phyloP scores from a whole-genome alignment of 2,797 vertebrate genomes.

The Ctenopoma kingsleyae region DNA sequence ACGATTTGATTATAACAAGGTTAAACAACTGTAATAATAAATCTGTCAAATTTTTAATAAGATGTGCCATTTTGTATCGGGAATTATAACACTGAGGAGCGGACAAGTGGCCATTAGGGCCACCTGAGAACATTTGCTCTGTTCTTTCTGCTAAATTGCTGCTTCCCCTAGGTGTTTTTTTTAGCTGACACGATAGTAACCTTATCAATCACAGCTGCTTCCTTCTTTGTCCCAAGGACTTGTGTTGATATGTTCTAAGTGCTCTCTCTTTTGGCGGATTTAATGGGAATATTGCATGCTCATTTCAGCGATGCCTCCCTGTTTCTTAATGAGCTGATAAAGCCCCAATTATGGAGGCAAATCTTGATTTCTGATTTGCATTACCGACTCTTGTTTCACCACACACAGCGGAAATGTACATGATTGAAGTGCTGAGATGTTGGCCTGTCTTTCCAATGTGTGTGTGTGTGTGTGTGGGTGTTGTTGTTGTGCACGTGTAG shows the following conservation, averaged over 20 bases:
- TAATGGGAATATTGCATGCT: slow-evolving; percentile 72
- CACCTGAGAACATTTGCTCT: slow-evolving; percentile 66
- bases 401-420: slow-evolving; percentile 66
- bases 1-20: slow-evolving; percentile 78
- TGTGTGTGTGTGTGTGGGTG: slow-evolving; percentile 15
- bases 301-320: slow-evolving; percentile 70
- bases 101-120: slow-evolving; percentile 63
- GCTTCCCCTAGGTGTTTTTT: slow-evolving; percentile 59
- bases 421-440: slow-evolving; percentile 67
- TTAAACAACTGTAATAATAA: slow-evolving; percentile 82
- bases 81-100: slow-evolving; percentile 59
- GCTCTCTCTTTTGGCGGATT: slow-evolving; percentile 62
- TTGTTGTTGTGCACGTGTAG: slow-evolving; percentile 42
- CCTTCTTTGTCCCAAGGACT: slow-evolving; percentile 68
- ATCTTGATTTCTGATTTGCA: slow-evolving; percentile 78
- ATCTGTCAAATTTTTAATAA: slow-evolving; percentile 78
- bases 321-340: slow-evolving; percentile 81
- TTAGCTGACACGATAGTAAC: slow-evolving; percentile 74
- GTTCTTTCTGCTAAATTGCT: slow-evolving; percentile 66
- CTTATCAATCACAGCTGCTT: slow-evolving; percentile 76
- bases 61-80: slow-evolving; percentile 67
- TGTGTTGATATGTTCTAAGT: slow-evolving; percentile 70
- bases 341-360: slow-evolving; percentile 76
- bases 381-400: slow-evolving; percentile 66
- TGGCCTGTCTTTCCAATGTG: slow-evolving; percentile 47